These are phyloP conservation scores for Eretmochelys imbricata DNA, from an alignment of 2,113 vertebrate species.

Conservation along the genomic window DNA sequence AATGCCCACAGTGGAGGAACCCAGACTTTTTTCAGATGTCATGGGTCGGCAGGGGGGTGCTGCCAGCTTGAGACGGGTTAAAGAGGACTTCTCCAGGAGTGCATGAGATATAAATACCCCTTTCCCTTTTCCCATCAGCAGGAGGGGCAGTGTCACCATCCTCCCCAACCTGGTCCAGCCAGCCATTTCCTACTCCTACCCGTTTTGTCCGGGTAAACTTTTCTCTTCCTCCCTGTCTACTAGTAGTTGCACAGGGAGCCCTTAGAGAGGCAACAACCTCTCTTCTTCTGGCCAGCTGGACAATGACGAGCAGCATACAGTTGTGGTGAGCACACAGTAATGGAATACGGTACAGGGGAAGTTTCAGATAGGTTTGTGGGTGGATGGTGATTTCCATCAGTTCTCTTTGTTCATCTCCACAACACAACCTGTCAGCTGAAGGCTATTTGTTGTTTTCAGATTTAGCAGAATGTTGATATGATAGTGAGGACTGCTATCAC, in stretches of 20 bases:
- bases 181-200: background rate
- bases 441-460: background rate
- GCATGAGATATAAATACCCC: too few relatives aligned
- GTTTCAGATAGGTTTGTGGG: background rate
- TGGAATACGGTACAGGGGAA: background rate
- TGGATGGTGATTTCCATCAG: background rate
- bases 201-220: background rate
- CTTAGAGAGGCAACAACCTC: background rate
- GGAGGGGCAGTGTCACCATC: background rate
- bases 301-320: background rate
- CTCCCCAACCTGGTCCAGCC: background rate
- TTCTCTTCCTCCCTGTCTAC: background rate
- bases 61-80: background rate
- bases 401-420: background rate
- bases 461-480: background rate
- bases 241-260: background rate
- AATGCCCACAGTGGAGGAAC: too few relatives aligned
- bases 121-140: background rate
- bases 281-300: background rate
- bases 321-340: background rate
- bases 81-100: background rate
- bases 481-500: background rate
- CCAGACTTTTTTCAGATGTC: too few relatives aligned
- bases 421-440: background rate
- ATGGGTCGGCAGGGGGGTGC: too few relatives aligned